Evolutionary conservation across 2,888 invertebrate genomes (phyloP), one percentile per base, ranked within the genome.

Genomic region (Operophtera brumata): DNA sequence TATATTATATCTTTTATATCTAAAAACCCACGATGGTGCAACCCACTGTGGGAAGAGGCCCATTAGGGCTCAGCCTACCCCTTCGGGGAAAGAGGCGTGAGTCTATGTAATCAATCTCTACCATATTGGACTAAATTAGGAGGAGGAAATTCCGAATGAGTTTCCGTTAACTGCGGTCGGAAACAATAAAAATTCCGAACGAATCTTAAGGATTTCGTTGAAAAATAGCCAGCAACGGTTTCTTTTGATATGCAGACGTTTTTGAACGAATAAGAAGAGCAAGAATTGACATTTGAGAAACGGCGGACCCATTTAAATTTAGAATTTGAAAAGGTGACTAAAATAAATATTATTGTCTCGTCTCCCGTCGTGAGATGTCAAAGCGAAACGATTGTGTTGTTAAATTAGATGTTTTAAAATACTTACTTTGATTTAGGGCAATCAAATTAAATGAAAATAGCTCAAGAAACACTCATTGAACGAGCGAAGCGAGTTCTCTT

Each of bases 161-260:
- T 58, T n/a, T n/a, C n/a, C n/a, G 65, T 65, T 72, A 71, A 73
- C 67, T 68, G 70, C 69, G 40, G 66, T 66, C 74, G 82, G 82
- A 82, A 82, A 73, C 74, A 57, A 80, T 82, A 80, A 82, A 82
- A 77, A 82, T 80, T 75, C 81, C 70, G 44, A 65, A 54, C 55
- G 54, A 61, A 64, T 64, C 60, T 54, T 37, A 43, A 52, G 51
- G 37, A 54, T 58, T 60, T 58, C 54, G 58, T 64, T 55, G 47
- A 58, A 47, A 54, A 52, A 63, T 56, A 55, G 41, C 11, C 53
- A 51, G 20, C 20, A 20, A 37, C 46, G 41, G 28, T 61, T 67
- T 70, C 72, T 69, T 67, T 69, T 68, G 64, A 73, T 72, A 70
- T 65, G 64, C 62, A 61, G 54, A 61, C 58, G 64, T 67, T 75